Conservation (phyloP, 2,888 invertebrate species). For the Sycophila texana region DNA sequence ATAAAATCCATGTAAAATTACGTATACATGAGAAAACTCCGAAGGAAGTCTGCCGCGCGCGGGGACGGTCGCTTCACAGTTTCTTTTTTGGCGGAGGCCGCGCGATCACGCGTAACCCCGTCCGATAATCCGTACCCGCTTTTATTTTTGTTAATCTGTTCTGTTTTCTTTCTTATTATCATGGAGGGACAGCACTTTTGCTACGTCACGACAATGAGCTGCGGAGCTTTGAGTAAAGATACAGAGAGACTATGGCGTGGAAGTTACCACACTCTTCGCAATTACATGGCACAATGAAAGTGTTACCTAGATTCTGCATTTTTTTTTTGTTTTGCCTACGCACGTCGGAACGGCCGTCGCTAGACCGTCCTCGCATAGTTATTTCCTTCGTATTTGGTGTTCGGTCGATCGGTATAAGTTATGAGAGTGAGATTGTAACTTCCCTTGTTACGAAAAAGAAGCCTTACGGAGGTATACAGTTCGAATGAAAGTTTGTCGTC, state of each 20-base stretch:
- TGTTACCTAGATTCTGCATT: slow-evolving; percentile 54
- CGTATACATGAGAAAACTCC: no score
- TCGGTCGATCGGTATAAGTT: slow-evolving; percentile 49
- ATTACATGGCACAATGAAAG: slow-evolving; percentile 70
- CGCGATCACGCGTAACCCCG: no score
- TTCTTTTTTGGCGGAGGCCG: slow-evolving; percentile 58
- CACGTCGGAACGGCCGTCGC: slow-evolving; percentile 3
- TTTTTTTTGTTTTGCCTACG: slow-evolving; percentile 20
- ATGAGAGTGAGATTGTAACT: slow-evolving; percentile 38
- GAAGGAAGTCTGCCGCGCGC: slow-evolving; percentile 52
- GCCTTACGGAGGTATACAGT: slow-evolving; percentile 32
- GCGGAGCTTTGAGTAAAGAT: slow-evolving; percentile 71
- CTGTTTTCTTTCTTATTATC: slow-evolving; percentile 70
- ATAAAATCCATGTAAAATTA: no score
- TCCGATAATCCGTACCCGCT: no score
- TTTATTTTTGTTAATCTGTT: no score
- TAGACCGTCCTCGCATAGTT: slow-evolving; percentile 18
- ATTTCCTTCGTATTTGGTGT: slow-evolving; percentile 50
- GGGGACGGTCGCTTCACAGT: slow-evolving; percentile 56
- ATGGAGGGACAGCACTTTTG: slow-evolving; percentile 75
- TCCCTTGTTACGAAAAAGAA: slow-evolving; percentile 16
- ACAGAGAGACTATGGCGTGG: slow-evolving; percentile 49
- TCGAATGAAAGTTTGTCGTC: slow-evolving; percentile 16
- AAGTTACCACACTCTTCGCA: slow-evolving; percentile 72
- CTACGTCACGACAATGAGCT: slow-evolving; percentile 71